Base-by-base conservation (phyloP, 2,113 vertebrate species). In the Abramis brama region DNA sequence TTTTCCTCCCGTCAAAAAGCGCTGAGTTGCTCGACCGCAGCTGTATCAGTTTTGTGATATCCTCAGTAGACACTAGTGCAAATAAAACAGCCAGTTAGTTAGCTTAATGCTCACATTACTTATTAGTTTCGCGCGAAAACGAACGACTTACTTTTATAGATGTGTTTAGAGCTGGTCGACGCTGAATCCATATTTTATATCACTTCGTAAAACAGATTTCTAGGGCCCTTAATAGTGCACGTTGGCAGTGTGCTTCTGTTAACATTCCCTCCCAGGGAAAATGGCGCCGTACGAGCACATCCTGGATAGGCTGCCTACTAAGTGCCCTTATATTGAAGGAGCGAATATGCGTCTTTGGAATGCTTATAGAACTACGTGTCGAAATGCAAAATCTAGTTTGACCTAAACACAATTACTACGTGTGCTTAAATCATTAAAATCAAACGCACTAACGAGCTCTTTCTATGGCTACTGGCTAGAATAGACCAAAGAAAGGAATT, bases 1-100 rank as follows among this genome's bases (percentile, higher is more conserved):
- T 95, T 82, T 94, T 94, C 87, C 92, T 93, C 68, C 94, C 94
- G 0, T 94, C 94, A 90, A 95, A 95, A 33, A 95, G 85, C 5
- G 84, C 57, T 3, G 94, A 92, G 79, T 95, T 94, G 6, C 93
- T 89, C 6, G 94, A 93, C 66, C 94, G 88, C 1, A 95, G 90
- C 85, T 93, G 93, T 9, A 95, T 95, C 92, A 95, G 90, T 87
- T 88, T 94, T 71, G 92, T 88, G 3, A 94, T 95, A 90, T 95
- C 94, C 90, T 93, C 93, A n/a, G 94, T 92, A 0, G 91, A 92
- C 93, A 95, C 95, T 94, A 89, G 21, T 78, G 55, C 55, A 85
- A 66, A 85, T 43, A 85, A 88, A 79, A 83, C 23, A 89, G 75
- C 27, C 47, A 75, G 83, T 88, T 64, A 47, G 47, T 52, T 62